Percentiles rank a stretch among this genome's conserved stretches.
These are phyloP conservation scores for Ancistrus triradiatus DNA, from an alignment of 2,113 vertebrate species.

Conservation along the genomic window DNA sequence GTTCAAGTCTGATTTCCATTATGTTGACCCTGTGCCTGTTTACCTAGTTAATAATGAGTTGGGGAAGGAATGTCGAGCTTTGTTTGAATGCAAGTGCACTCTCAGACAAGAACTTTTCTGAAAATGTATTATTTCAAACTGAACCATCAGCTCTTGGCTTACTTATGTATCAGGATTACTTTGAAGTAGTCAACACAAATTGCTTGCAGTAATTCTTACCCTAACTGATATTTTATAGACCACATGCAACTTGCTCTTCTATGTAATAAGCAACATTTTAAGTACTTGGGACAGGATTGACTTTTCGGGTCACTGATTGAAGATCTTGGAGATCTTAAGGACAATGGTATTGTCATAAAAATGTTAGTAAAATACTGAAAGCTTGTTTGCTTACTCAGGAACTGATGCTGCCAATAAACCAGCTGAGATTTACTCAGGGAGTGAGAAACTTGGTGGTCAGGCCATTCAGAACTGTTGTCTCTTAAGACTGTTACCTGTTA, in stretches of 20 bases:
- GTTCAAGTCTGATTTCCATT: neutral
- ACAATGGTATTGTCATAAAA: neutral
- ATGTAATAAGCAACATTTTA: neutral
- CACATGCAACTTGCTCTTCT: neutral
- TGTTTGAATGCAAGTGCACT: too few relatives aligned
- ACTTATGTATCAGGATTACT: neutral
- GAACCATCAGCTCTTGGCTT: neutral
- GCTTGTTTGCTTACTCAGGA: neutral
- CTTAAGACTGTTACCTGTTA: too few relatives aligned
- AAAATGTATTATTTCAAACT: too few relatives aligned
- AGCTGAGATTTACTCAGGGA: neutral
- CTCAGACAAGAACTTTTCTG: conserved; percentile 22
- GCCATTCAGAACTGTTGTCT: neutral
- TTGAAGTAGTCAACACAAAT: too few relatives aligned
- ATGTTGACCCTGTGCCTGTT: neutral
- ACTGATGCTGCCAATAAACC: neutral
- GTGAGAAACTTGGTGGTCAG: neutral
- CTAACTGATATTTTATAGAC: neutral
- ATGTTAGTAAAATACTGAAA: conserved; percentile 16
- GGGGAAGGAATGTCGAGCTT: conserved; percentile 4
- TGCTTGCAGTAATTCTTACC: neutral
- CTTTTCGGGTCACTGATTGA: neutral
- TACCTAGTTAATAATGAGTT: neutral
- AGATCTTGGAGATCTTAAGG: neutral
- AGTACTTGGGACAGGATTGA: neutral